These are phyloP conservation scores for Botrylloides violaceus DNA, from an alignment of 23 tunicate genomes.

Conservation along the genomic window DNA sequence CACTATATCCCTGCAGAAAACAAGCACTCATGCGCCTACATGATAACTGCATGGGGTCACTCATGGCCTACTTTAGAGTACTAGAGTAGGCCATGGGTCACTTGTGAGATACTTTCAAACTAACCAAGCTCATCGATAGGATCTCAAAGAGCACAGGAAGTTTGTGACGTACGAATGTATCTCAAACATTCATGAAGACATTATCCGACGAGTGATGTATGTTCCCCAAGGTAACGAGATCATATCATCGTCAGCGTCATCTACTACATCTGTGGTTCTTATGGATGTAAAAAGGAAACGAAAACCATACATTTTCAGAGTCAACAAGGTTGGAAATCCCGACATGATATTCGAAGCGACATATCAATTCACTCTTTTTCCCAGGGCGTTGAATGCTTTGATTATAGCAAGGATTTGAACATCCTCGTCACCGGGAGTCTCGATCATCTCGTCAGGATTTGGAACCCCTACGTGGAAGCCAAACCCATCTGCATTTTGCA, in stretches of 20 bases:
- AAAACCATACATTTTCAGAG: conserved; percentile 80
- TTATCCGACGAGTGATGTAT: conserved; percentile 61
- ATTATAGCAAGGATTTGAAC: conserved; percentile 76
- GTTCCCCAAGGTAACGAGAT: conserved; percentile 82
- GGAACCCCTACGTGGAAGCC: conserved; percentile 96
- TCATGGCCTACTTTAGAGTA: too few relatives aligned
- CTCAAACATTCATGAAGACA: conserved; percentile 78
- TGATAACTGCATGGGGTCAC: too few relatives aligned
- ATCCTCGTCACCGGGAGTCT: conserved; percentile 88
- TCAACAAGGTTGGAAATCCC: conserved; percentile 51
- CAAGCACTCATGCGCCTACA: too few relatives aligned
- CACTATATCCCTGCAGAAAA: too few relatives aligned
- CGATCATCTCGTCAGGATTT: conserved; percentile 82
- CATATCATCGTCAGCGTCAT: conserved; percentile 82
- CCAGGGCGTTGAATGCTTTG: conserved; percentile 95
- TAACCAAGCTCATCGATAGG: too few relatives aligned
- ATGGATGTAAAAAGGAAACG: conserved; percentile 73
- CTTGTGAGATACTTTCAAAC: too few relatives aligned
- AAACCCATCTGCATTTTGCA: conserved; percentile 71
- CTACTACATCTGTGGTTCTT: conserved; percentile 73
- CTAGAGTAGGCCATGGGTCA: too few relatives aligned
- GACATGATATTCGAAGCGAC: too few relatives aligned
- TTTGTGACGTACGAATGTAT: conserved; percentile 61
- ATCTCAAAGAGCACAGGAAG: too few relatives aligned
- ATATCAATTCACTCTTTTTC: too few relatives aligned